Conservation (phyloP, 2,888 invertebrate species). For the Agrochola lota region DNA sequence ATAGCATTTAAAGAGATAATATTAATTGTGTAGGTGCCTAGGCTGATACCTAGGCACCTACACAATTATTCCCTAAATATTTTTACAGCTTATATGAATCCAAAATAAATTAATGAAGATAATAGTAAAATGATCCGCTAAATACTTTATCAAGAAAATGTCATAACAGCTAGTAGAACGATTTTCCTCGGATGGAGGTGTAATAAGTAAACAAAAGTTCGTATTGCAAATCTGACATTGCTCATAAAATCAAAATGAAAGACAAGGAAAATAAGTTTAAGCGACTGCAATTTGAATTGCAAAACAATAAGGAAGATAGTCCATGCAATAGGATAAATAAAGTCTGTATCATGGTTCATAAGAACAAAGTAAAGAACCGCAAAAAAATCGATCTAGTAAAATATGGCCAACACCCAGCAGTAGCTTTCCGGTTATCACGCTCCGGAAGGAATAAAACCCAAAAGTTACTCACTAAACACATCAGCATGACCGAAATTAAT, state of each 20-base stretch:
- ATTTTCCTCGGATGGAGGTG: conserved; percentile 25
- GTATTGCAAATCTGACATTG: conserved; percentile 4
- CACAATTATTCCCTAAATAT: conserved; percentile 8
- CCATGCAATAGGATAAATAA: conserved; percentile 8
- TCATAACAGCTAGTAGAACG: conserved; percentile 20
- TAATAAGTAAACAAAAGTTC: conserved; percentile 12
- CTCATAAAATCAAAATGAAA: conserved; percentile 33
- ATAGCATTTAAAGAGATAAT: not conserved
- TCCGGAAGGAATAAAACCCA: conserved; percentile 10
- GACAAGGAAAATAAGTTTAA: conserved; percentile 20
- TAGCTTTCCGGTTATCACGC: conserved; percentile 23
- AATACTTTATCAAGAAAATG: conserved; percentile 40
- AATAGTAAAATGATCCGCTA: conserved; percentile 33
- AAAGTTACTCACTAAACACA: conserved; percentile 19
- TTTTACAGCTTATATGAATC: conserved; percentile 45
- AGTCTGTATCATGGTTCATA: conserved; percentile 19
- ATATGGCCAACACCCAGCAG: conserved; percentile 23
- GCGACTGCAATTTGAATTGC: conserved; percentile 8
- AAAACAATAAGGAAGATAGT: not conserved
- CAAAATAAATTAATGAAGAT: conserved; percentile 33
- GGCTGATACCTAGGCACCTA: conserved; percentile 15
- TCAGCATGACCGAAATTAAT: conserved; percentile 33
- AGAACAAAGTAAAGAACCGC: conserved; percentile 34
- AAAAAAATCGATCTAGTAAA: conserved; percentile 15
- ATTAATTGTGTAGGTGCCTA: not conserved